phyloP scores from a whole-genome alignment of 2,797 vertebrate genomes.

The Sciaenops ocellatus region DNA sequence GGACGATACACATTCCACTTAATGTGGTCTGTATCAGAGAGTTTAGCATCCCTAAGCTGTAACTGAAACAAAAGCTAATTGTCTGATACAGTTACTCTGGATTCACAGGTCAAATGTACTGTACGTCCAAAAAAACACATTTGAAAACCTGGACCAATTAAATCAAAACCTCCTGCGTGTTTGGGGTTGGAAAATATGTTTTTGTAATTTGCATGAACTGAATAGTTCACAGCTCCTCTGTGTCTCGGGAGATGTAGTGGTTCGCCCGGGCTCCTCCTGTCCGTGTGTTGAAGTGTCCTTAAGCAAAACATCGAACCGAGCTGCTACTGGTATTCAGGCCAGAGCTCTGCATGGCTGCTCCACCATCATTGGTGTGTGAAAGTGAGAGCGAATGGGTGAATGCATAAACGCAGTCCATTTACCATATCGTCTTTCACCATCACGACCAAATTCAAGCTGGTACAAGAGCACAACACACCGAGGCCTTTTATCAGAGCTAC shows the following conservation, averaged over 20 bases:
- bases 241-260: too few species aligned
- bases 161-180: not conserved
- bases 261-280: too few species aligned
- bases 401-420: too few species aligned
- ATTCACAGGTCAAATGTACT: not conserved
- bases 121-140: not conserved
- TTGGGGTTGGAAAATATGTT: too few species aligned
- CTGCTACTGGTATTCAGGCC: too few species aligned
- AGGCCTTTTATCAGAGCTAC: slow-evolving; percentile 46
- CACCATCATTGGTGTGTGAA: too few species aligned
- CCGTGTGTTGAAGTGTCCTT: too few species aligned
- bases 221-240: not conserved
- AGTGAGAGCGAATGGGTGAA: too few species aligned
- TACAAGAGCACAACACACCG: not conserved
- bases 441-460: slow-evolving; percentile 7
- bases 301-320: too few species aligned
- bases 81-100: not conserved
- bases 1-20: not conserved
- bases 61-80: too few species aligned
- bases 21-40: not conserved
- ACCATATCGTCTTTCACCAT: not conserved
- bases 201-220: not conserved
- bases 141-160: not conserved
- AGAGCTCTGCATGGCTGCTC: too few species aligned
- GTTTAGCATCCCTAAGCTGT: not conserved